Evolutionary conservation across 2,888 invertebrate species (phyloP), one percentile per base, ranked within the genome.

Genomic region (Sphinx pinastri): DNA sequence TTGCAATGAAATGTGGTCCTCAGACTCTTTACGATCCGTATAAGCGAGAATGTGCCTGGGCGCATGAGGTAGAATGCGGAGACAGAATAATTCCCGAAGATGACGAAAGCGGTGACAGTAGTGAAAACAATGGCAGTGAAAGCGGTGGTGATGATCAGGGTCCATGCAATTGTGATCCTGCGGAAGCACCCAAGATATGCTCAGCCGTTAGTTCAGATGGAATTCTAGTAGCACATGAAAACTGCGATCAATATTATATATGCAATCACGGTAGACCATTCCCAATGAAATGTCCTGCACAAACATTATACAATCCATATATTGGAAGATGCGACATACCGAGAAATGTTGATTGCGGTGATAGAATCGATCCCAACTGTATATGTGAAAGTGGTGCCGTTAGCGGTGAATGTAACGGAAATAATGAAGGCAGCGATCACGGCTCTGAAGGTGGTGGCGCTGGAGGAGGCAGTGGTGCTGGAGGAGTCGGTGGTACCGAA

Each of bases 191-290:
- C 0, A 66, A 71, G 0, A 81, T 83, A 16, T 87, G 87, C 38
- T 79, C 81, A 1, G 74, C 72, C 25, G 74, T 76, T 1, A 74
- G 72, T n/a, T 83, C 84, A 0, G 81, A 82, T 0, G 79, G 83
- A 12, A 58, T 74, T 5, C 68, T 86, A 0, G 73, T 86, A 0
- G 84, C 84, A 4, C 84, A 86, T 59, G 84, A 86, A 70, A 80
- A 84, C 55, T 87, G 87, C 68, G 79, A 84, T 66, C 75, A 86
- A 57, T 88, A 81, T 69, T 87, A 86, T 69, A 68, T 71, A 4
- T 87, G 87, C 55, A 60, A 11, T 5, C 70, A 71, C 0, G 83
- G 86, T 0, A 52, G 66, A 8, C 84, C 86, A 0, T 75, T 82
- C 0, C 71, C 70, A 0, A 12, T 77, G 0, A 55, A 8, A 0